Evolutionary conservation across 2,113 vertebrate genomes (phyloP), one percentile per base, ranked within the genome.

Genomic region (Muscicapa adusta): DNA sequence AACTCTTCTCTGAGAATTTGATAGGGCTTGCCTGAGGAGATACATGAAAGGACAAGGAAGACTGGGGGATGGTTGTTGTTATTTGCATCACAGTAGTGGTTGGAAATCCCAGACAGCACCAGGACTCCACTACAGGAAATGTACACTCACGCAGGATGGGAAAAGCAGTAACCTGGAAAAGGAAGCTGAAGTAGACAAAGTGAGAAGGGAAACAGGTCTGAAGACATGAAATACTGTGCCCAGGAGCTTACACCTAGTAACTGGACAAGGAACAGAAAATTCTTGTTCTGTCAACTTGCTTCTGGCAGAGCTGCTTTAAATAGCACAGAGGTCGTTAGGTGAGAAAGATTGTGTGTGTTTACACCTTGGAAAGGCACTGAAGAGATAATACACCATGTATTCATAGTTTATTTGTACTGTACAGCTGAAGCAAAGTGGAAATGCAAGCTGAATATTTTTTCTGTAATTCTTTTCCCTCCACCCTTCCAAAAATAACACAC

Each of bases 361-460:
- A 61, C 9, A 50, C 7, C 33, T 83, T 89, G 63, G 82, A 81
- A 90, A 86, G 31, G 36, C 45, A 90, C 11, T 23, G 50, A 91
- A 23, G 66, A 84, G 53, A 65, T 68, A 77, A 77, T 47, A 78
- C 24, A 75, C n/a, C 43, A 53, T 25, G 62, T 47, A 78, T 71
- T 82, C 26, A 28, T 91, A 57, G 33, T 96, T 96, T 96, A 95
- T 96, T 95, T 91, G 47, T 85, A 62, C 48, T 86, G 25, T 63
- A 33, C 60, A 76, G 54, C 79, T 82, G 68, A 76, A 94, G 65
- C 63, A 86, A 92, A 86, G 63, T 63, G 58, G 43, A 91, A 96
- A 94, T 50, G 38, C 61, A 95, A 91, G 38, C 61, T 78, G 51
- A 78, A 62, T 92, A 13, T 78, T 58, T 80, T 91, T 77, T 70